Evolutionary conservation across 2,113 vertebrate genomes (phyloP), one percentile per base, ranked within the genome.

Genomic region (Eolophus roseicapilla): DNA sequence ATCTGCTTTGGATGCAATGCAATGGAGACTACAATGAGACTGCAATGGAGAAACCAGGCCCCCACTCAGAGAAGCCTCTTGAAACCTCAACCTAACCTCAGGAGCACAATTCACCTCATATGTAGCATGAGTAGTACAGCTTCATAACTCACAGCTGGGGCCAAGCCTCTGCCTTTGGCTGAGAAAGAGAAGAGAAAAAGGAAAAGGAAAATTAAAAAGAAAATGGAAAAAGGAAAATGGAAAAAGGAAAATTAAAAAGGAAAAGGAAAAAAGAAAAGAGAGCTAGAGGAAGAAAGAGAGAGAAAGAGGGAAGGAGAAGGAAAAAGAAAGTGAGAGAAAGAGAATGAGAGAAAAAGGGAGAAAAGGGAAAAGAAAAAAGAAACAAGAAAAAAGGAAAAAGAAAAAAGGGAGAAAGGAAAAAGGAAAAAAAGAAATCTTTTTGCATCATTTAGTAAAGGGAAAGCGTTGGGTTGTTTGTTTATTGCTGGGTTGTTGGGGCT

Each of bases 71-170:
- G 33, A 86, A 60, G 67, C 25, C 33, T 68, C 28, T 33, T 59
- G 35, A 88, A 84, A 50, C 43, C 39, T 50, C 70, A 20, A 43
- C 8, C 44, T 17, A 7, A 31, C 15, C 52, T 65, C 59, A 39
- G 59, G 27, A 81, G 50, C 88, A 33, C 1, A 0, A 50, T 70
- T 77, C n/a, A 62, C 25, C 18, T 50, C 0, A 0, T 69, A 29
- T 41, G 69, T 47, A 64, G 31, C 31, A 16, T 1, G 6, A 52
- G 16, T 62, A 41, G 29, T 3, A 29, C 23, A n/a, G 13, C 68
- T 82, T 79, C 74, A 31, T 21, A 23, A 10, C 70, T 50, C 37
- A 33, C 18, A 65, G 50, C 33, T 17, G 59, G 59, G 28, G 29
- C 10, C 39, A 60, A 75, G 33, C 17, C 27, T 39, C 62, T 82